Evolutionary conservation across 2,888 invertebrate genomes (phyloP), one percentile per base, ranked within the genome.

Genomic region (Apamea monoglypha): DNA sequence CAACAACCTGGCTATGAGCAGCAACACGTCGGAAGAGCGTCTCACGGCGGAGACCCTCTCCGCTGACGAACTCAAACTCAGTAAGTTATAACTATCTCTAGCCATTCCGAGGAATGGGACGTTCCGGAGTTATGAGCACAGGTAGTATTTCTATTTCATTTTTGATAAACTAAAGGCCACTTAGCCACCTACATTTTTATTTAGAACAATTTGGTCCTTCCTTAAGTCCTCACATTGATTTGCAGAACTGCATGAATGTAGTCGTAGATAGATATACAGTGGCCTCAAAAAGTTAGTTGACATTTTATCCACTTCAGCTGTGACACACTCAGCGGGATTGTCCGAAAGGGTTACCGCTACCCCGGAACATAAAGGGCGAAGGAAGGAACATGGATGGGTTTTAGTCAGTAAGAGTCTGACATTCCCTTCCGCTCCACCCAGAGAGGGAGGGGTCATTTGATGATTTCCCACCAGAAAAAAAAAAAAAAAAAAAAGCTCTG

Each of bases 11-110:
- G 95, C 95, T 0, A 95, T 97, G 75, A 96, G 95, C 91, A 96
- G 95, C 89, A 97, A 97, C 92, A 97, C 95, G 69, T 97, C 97
- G 0, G 97, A 97, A 83, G 97, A 97, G 90, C 95, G 97, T 29
- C 96, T 97, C 79, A 97, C 97, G 40, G 96, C 94, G 0, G 96
- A 96, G 88, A 97, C 95, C 0, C 89, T 94, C n/a, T 95, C 96
- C 81, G 96, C 94, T 68, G 97, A 97, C n/a, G 95, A 96, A 75
- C 90, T 96, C 25, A 97, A 97, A 91, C 95, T 97, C 36, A 96
- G 97, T 97, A 83, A 93, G 95, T 92, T 64, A 61, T 32, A 63
- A 61, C n/a, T 47, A 63, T 69, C 14, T 76, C 47, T 76, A 53
- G 29, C 1, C n/a, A 12, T 16, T 61, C 70, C 32, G 29, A 16